These are phyloP conservation scores for Dendrolimus houi DNA, from an alignment of 2,888 invertebrate genomes.

Conservation along the genomic window DNA sequence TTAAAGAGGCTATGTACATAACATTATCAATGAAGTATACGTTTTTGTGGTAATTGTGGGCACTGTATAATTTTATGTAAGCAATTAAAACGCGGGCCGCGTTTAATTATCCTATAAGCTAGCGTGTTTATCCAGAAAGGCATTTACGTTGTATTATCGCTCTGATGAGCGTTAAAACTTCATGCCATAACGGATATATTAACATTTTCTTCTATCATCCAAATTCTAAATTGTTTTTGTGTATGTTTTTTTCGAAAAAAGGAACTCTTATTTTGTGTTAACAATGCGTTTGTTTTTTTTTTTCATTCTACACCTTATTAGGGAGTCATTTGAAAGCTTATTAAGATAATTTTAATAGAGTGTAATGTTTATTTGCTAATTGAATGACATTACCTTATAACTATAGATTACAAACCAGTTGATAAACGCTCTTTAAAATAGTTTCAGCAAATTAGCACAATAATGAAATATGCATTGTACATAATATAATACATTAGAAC, in stretches of 20 bases:
- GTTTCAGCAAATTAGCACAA: too few relatives aligned
- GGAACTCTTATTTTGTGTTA: too few relatives aligned
- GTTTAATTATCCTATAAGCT: conserved; percentile 42
- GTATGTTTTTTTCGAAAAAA: neutral
- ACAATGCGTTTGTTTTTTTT: too few relatives aligned
- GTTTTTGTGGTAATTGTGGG: conserved; percentile 28
- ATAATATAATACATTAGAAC: too few relatives aligned
- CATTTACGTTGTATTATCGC: neutral
- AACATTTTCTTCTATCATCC: neutral
- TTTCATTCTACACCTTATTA: too few relatives aligned
- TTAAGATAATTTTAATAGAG: too few relatives aligned
- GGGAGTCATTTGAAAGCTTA: too few relatives aligned
- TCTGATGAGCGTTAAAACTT: neutral
- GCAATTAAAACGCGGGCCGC: conserved; percentile 41
- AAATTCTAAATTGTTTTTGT: neutral
- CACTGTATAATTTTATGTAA: conserved; percentile 37
- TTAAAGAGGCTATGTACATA: conserved; percentile 42
- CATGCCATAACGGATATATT: neutral
- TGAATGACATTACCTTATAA: too few relatives aligned
- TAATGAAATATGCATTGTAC: too few relatives aligned
- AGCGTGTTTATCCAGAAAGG: conserved; percentile 24
- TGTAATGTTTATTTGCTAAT: too few relatives aligned
- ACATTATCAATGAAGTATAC: conserved; percentile 39
- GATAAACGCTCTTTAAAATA: too few relatives aligned
- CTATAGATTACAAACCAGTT: too few relatives aligned